These are phyloP conservation scores for Misgurnus mizolepis DNA, from an alignment of 2,113 vertebrate genomes.

Conservation along the genomic window DNA sequence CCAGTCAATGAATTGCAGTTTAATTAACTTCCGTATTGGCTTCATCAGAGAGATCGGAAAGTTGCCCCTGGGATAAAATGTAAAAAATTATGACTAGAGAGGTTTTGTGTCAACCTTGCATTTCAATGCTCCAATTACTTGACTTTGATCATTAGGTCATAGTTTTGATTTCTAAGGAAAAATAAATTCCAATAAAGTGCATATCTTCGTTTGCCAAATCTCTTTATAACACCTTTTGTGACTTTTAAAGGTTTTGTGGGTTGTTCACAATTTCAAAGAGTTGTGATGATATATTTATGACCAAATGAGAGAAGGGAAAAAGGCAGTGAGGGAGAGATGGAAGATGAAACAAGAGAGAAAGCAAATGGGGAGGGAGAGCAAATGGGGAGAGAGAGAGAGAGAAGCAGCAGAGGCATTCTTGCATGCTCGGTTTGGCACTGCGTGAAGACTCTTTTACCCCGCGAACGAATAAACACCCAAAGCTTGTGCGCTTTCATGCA, in stretches of 20 bases:
- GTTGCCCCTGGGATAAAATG: too few relatives aligned
- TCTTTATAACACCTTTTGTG: background rate
- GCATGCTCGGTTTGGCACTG: constrained; percentile 58
- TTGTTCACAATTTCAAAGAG: background rate
- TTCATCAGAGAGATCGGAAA: too few relatives aligned
- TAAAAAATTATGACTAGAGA: too few relatives aligned
- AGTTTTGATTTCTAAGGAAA: too few relatives aligned
- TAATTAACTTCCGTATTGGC: too few relatives aligned
- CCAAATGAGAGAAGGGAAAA: background rate
- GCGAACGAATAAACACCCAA: constrained; percentile 34
- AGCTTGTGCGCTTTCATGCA: constrained; percentile 21
- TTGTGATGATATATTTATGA: background rate
- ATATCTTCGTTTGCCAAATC: too few relatives aligned
- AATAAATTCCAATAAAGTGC: too few relatives aligned
- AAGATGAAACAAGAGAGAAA: constrained; percentile 13
- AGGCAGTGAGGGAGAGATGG: constrained; percentile 6
- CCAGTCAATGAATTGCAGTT: too few relatives aligned
- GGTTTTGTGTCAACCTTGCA: too few relatives aligned
- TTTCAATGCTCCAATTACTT: too few relatives aligned
- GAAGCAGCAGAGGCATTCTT: constrained; percentile 38
- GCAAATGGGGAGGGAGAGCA: background rate
- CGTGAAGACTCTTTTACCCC: constrained; percentile 57
- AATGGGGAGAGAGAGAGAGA: constrained; percentile 10
- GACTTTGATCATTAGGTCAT: too few relatives aligned
- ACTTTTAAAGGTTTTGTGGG: background rate